Evolutionary conservation across 2,113 vertebrate genomes (phyloP), one percentile per base, ranked within the genome.

Genomic region (Eulacestoma nigropectus): DNA sequence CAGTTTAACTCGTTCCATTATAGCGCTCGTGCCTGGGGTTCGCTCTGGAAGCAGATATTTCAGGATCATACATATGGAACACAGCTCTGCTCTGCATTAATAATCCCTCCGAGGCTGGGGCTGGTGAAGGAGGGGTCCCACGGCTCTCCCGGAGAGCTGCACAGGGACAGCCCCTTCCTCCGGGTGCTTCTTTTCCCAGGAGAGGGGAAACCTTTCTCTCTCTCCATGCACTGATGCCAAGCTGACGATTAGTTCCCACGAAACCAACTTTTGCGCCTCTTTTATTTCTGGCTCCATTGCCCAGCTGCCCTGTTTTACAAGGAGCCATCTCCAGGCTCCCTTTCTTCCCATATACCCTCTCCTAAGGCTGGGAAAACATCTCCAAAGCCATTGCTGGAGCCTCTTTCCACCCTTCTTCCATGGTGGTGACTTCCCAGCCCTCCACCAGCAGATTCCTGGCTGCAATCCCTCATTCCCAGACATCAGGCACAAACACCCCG

Each of bases 11-110:
- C 84, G 57, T 96, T 86, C 87, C 81, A 82, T 72, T 35, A 86
- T 16, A 14, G 83, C 7, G 0, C 67, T 87, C 35, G 16, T 19
- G 89, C 80, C 70, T 10, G 69, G 89, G 91, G 26, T 62, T 33
- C 11, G 16, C 89, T 53, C 73, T 53, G 69, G 59, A 78, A 65
- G 82, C 23, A 83, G 78, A 63, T 42, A 84, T 82, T 94, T 29
- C 84, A 74, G 90, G 63, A 90, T 91, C 95, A 84, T 67, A 49
- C 89, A 69, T 77, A 95, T 60, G 87, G 96, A 95, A 83, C 84
- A 14, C 46, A 29, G 87, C 78, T 57, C 84, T 42, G 84, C 83
- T 59, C 67, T 52, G 63, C 79, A 52, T 41, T 74, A 90, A 90
- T 13, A 17, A 72, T 3, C 87, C 84, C 94, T 50, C 16, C 0